Percentiles rank a stretch among this genome's conserved stretches.
Evolutionary conservation across 2,888 invertebrate genomes (phyloP).

Genomic region (Yponomeuta cagnagella): DNA sequence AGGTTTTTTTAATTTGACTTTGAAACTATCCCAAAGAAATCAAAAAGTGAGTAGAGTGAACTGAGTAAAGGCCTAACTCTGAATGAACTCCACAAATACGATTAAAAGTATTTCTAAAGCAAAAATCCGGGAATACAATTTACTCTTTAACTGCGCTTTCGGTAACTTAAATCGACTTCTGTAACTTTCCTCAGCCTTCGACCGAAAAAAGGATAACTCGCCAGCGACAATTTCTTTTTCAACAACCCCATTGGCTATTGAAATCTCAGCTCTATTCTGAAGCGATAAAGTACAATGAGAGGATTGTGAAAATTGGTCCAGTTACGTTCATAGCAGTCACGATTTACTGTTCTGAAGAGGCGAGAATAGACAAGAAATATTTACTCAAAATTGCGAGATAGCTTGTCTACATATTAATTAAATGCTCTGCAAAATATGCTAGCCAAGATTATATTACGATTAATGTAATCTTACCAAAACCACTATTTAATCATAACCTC

Average conservation of each 20-base stretch:
- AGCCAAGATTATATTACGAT: no score
- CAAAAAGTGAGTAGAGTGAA: no score
- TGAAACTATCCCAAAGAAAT: no score
- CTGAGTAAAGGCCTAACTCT: constrained; percentile 18
- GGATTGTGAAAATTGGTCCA: background rate
- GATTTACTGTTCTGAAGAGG: background rate
- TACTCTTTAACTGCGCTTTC: constrained; percentile 27
- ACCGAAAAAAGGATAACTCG: constrained; percentile 54
- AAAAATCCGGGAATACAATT: constrained; percentile 18
- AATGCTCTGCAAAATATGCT: no score
- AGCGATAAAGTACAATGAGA: background rate
- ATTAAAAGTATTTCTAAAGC: constrained; percentile 6
- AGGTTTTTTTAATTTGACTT: no score
- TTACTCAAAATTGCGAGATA: no score
- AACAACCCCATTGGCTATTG: constrained; percentile 4
- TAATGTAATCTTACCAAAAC: no score
- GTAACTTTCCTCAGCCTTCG: constrained; percentile 48
- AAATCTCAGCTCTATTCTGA: background rate
- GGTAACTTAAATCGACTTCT: constrained; percentile 69
- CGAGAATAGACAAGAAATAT: background rate
- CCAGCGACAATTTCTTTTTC: constrained; percentile 26
- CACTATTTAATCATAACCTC: no score
- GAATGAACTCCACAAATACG: constrained; percentile 1
- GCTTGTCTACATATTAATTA: no score
- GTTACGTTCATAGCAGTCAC: background rate